Evolutionary conservation across 2,888 invertebrate species (phyloP).

Genomic region (Branchipolynoe longqiensis): DNA sequence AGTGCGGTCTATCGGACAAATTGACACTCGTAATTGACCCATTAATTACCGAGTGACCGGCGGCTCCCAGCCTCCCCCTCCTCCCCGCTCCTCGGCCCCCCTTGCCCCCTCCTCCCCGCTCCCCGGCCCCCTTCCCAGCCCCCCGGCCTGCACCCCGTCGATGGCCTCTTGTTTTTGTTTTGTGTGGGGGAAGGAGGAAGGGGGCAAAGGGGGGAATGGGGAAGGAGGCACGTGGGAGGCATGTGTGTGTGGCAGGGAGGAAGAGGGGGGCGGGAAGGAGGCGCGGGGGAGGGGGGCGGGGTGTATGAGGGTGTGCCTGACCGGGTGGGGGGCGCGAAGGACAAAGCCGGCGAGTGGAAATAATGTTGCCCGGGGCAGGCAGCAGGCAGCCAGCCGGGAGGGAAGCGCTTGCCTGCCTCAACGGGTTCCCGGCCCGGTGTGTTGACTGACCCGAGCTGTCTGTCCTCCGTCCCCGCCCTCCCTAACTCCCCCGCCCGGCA

Average conservation of each 20-base stretch:
- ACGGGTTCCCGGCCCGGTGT: no score
- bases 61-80: not conserved
- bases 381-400: no score
- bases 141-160: not conserved
- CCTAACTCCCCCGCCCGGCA: not conserved
- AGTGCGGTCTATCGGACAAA: constrained; percentile 29
- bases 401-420: no score
- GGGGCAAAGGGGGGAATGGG: not conserved
- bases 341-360: no score
- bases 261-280: not conserved
- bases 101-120: not conserved
- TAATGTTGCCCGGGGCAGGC: no score
- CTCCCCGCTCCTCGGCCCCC: constrained; percentile 10
- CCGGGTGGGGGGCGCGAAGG: no score
- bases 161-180: not conserved
- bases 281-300: not conserved
- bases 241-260: no score
- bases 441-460: no score
- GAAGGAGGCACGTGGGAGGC: no score
- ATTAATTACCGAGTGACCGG: constrained; percentile 52
- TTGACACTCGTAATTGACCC: constrained; percentile 56
- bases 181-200: no score
- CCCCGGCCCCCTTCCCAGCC: not conserved
- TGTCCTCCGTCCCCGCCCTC: not conserved
- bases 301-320: no score